Evolutionary conservation across 2,797 vertebrate genomes (phyloP).

Genomic region (Phataginus tetradactyla): DNA sequence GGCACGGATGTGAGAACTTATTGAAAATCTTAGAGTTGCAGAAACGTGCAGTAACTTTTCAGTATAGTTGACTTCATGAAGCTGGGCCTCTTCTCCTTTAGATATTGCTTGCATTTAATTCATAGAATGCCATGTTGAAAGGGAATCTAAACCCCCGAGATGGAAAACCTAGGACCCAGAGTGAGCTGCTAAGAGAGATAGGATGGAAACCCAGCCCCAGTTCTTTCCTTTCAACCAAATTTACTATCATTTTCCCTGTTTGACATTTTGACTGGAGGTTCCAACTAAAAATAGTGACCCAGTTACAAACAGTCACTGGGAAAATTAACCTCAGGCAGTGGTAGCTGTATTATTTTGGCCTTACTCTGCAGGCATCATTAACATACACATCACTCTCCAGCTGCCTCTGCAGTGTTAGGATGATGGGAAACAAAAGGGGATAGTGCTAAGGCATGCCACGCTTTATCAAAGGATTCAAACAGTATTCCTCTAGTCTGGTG

Average conservation of each 20-base stretch:
- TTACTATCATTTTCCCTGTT: constrained; percentile 45
- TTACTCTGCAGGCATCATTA: constrained; percentile 49
- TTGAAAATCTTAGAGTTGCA: background rate
- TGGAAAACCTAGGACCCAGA: background rate
- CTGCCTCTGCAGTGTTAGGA: constrained; percentile 51
- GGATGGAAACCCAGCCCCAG: background rate
- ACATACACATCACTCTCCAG: constrained; percentile 42
- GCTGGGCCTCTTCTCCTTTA: background rate
- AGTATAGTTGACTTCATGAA: background rate
- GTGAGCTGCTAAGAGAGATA: background rate
- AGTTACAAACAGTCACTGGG: constrained; percentile 26
- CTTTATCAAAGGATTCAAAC: constrained; percentile 48
- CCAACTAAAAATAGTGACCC: constrained; percentile 75
- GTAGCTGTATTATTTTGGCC: constrained; percentile 7
- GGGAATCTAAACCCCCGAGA: background rate
- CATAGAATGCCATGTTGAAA: background rate
- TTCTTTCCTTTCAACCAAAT: constrained; percentile 6
- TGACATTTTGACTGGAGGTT: constrained; percentile 60
- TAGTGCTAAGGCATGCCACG: background rate
- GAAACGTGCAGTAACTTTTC: background rate
- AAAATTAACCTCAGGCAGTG: constrained; percentile 15
- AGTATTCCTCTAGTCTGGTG: background rate
- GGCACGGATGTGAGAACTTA: background rate
- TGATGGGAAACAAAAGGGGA: constrained; percentile 74
- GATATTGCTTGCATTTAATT: background rate